Evolutionary conservation across 2,888 invertebrate genomes (phyloP), one percentile per base, ranked within the genome.

Genomic region (Lepidocyrtoides sp.): DNA sequence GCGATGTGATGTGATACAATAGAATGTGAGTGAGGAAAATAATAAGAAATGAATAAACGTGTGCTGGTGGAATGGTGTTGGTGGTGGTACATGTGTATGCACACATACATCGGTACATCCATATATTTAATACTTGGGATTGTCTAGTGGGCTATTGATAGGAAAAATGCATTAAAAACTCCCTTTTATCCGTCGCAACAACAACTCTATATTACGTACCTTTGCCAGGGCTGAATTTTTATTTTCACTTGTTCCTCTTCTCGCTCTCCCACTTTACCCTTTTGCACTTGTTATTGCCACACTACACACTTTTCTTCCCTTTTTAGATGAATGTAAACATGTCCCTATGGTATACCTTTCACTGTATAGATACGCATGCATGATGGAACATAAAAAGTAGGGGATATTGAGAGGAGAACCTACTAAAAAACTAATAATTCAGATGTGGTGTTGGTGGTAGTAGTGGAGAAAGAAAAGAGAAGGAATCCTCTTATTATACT

Each of bases 401-500:
- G 44, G 17, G 48, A 44, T 36, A 83, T 29, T 44, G 44, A 66
- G 69, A 85, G 51, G 72, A 48, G 84, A 41, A 69, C 48, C 36
- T 72, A 57, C 57, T 86, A 85, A 54, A 83, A 83, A 86, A 75
- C 72, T 72, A 85, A 51, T 72, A 85, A 69, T 72, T 26, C 63
- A 48, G 72, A 72, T 75, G 75, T 75, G 20, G 69, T 85, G 26
- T 23, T 14, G 20, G 69, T n/a, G n/a, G n/a, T n/a, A n/a, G n/a
- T n/a, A n/a, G n/a, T n/a, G n/a, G n/a, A n/a, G n/a, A n/a, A 72
- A 48, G 23, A 48, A 17, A 14, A 63, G 41, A 86, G 32, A 75
- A 32, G 23, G 60, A 86, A 86, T 86, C 85, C 60, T 86, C 60
- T 41, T 77, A 75, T 75, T 86, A 86, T 60, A 86, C 86, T 86